Base-by-base conservation (phyloP, 2,888 invertebrate genomes). In the Crossocerus cetratus region DNA sequence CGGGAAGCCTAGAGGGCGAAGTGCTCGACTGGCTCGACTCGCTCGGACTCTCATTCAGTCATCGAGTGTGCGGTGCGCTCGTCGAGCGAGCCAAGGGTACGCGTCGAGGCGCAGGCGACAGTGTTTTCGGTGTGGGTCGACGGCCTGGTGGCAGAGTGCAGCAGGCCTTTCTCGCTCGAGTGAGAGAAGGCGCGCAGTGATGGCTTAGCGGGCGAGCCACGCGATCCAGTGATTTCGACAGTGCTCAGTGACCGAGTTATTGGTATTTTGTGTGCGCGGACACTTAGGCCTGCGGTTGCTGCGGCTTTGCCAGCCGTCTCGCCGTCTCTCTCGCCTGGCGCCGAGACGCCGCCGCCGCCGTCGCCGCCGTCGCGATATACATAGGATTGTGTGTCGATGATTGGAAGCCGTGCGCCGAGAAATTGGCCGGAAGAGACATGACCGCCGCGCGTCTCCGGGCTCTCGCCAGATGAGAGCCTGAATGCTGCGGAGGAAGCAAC, bases 221-320 rank as follows among this genome's bases (percentile, higher is more conserved):
- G 14, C 49, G 49, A 49, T 14, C 49, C 1, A 49, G 49, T 49
- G 49, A 49, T 49, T 49, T 49, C 49, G 49, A 49, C 49, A 49
- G 49, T 49, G 49, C 49, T 49, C 49, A 49, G 49, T 49, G 49
- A 49, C 49, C 49, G 49, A 49, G 49, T 49, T 49, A 49, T 16
- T 16, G 8, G 49, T 49, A 49, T 49, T 49, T 49, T 49, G 49
- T 49, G 49, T 16, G 49, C 49, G 14, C 49, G 49, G 16, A 49
- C 49, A 49, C 49, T 49, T 16, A 14, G 16, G 49, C n/a, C 14
- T 49, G 16, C 13, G 16, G 14, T 16, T 13, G 16, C n/a, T 49
- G 14, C 49, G 49, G 49, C 16, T 49, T 49, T 14, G 49, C 0
- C 32, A 1, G 32, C 32, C 8, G 32, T 32, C 32, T 32, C 8